phyloP scores from a whole-genome alignment of 2,888 invertebrate species.

The Baccha elongata region DNA sequence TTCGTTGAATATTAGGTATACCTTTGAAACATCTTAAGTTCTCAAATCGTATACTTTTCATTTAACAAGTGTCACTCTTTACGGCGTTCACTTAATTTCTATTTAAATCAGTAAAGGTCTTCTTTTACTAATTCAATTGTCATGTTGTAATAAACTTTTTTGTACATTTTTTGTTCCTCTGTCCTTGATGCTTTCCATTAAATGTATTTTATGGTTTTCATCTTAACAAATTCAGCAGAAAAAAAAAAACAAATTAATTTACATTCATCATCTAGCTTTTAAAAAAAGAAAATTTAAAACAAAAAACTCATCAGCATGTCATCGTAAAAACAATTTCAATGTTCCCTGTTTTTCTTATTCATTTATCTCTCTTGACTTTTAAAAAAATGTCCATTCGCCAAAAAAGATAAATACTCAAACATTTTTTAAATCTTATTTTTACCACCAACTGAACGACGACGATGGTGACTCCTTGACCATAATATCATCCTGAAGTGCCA shows the following conservation, averaged over 20 bases:
- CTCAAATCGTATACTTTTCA: too few species aligned
- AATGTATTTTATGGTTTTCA: slow-evolving; percentile 3
- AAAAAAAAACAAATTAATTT: slow-evolving; percentile 55
- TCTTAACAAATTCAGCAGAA: slow-evolving; percentile 9
- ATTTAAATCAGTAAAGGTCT: slow-evolving; percentile 20
- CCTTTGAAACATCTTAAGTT: too few species aligned
- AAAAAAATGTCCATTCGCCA: slow-evolving; percentile 1
- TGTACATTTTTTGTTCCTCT: slow-evolving; percentile 9
- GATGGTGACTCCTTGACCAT: slow-evolving; percentile 58
- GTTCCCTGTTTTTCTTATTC: neutral
- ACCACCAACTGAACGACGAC: neutral
- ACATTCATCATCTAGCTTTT: slow-evolving; percentile 54
- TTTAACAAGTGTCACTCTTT: neutral
- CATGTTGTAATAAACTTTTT: slow-evolving; percentile 9
- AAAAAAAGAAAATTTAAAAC: slow-evolving; percentile 11
- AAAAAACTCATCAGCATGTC: slow-evolving; percentile 43
- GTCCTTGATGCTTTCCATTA: neutral
- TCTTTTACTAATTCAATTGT: slow-evolving; percentile 41
- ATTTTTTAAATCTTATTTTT: slow-evolving; percentile 23
- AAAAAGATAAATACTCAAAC: slow-evolving; percentile 38
- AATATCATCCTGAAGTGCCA: slow-evolving; percentile 5
- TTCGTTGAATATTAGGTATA: too few species aligned
- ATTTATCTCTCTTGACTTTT: neutral
- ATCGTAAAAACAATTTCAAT: slow-evolving; percentile 45
- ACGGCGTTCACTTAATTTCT: slow-evolving; percentile 1